Percentiles rank a stretch among this genome's conserved stretches.
Evolutionary conservation across 2,113 vertebrate genomes (phyloP).

Genomic region (Stictonetta naevosa): DNA sequence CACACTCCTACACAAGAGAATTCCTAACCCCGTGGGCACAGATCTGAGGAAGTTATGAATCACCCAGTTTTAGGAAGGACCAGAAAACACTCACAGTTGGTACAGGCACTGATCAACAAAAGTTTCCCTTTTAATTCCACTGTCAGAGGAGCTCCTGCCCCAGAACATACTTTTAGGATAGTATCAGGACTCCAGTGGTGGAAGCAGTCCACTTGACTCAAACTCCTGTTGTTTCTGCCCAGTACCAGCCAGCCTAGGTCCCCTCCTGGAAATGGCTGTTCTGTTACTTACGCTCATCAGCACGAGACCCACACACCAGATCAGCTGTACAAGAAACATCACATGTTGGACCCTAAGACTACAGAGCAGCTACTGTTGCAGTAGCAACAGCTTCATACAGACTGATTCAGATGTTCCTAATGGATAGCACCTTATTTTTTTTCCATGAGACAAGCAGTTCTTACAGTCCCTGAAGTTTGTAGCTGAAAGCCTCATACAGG

Average conservation of each 20-base stretch:
- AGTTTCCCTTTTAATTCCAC: neutral
- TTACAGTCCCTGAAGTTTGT: neutral
- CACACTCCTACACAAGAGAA: neutral
- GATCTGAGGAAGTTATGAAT: neutral
- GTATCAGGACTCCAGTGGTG: neutral
- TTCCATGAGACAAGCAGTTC: neutral
- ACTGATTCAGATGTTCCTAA: neutral
- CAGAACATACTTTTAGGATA: neutral
- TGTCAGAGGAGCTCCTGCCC: neutral
- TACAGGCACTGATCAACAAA: neutral
- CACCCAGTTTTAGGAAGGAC: neutral
- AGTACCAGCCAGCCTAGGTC: neutral
- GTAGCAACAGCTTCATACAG: neutral
- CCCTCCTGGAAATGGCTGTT: neutral
- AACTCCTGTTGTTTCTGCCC: neutral
- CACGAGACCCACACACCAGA: neutral
- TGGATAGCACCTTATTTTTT: neutral
- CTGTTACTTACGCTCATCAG: neutral
- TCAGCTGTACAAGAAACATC: neutral
- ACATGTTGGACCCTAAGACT: neutral
- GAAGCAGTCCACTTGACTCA: neutral
- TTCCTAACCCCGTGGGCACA: neutral
- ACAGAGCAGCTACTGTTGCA: neutral
- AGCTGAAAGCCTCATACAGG: neutral
- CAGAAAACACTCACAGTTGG: neutral